Conservation (phyloP, 2,888 invertebrate genomes). For the Drosophila algonquin region DNA sequence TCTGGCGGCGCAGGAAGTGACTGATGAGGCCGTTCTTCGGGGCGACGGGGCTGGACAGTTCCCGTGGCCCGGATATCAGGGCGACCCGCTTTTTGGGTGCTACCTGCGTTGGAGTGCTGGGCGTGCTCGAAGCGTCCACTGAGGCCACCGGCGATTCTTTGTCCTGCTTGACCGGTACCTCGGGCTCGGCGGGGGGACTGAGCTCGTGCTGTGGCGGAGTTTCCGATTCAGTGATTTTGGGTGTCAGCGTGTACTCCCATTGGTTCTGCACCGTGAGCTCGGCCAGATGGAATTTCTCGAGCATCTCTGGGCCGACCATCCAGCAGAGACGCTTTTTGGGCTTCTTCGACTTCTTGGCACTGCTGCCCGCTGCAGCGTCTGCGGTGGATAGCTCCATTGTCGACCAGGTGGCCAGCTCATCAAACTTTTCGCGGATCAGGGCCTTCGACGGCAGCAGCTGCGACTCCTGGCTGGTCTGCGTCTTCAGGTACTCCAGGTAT, state of each 20-base stretch:
- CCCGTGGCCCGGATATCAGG: slow-evolving; percentile 82
- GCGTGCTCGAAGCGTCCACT: slow-evolving; percentile 14
- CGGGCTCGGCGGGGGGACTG: slow-evolving; percentile 14
- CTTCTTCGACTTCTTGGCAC: slow-evolving; percentile 65
- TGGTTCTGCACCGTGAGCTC: slow-evolving; percentile 85
- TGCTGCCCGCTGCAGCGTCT: slow-evolving; percentile 23
- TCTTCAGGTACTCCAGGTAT: slow-evolving; percentile 86
- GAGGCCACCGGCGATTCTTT: slow-evolving; percentile 14
- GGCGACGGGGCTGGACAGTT: slow-evolving; percentile 76
- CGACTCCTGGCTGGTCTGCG: slow-evolving; percentile 67
- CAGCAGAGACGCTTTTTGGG: slow-evolving; percentile 86
- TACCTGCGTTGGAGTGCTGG: slow-evolving; percentile 12
- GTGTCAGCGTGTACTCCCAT: slow-evolving; percentile 85
- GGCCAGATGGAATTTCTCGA: slow-evolving; percentile 85
- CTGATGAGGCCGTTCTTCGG: slow-evolving; percentile 84
- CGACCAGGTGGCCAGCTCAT: slow-evolving; percentile 87
- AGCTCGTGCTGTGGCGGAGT: slow-evolving; percentile 31
- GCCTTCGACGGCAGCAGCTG: slow-evolving; percentile 83
- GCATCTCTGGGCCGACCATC: slow-evolving; percentile 86
- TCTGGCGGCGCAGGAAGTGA: slow-evolving; percentile 83
- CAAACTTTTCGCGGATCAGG: slow-evolving; percentile 85
- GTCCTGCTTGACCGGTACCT: background rate
- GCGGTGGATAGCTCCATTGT: slow-evolving; percentile 81
- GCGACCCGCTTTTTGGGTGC: slow-evolving; percentile 81
- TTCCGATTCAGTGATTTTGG: slow-evolving; percentile 59